Percentiles rank a stretch among this genome's conserved stretches.
These are phyloP conservation scores for Suncus etruscus DNA, from an alignment of 2,113 vertebrate genomes.

Conservation along the genomic window DNA sequence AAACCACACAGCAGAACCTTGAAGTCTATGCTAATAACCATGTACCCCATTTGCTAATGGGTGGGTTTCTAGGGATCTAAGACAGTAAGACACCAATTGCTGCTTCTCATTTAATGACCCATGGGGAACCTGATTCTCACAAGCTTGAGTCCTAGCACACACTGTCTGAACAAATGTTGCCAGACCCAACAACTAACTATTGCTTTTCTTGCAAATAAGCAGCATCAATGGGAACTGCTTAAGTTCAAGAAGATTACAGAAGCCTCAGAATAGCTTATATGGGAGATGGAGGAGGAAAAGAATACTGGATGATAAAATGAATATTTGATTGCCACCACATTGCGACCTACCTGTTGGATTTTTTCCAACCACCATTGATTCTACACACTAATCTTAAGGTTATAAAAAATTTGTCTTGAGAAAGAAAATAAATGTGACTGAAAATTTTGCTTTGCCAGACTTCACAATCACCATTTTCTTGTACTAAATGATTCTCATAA, in stretches of 20 bases:
- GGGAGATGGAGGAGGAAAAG: too few relatives aligned
- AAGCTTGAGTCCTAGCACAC: too few relatives aligned
- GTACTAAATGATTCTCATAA: background rate
- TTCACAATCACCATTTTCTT: background rate
- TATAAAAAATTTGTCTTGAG: background rate
- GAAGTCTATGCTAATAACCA: background rate
- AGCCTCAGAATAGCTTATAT: background rate
- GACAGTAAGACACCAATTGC: too few relatives aligned
- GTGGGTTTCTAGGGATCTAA: background rate
- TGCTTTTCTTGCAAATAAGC: too few relatives aligned
- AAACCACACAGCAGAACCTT: background rate
- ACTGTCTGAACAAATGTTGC: too few relatives aligned
- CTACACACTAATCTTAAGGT: background rate
- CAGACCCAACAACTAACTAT: too few relatives aligned
- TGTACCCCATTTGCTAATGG: background rate
- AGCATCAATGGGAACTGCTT: background rate
- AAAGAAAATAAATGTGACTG: background rate
- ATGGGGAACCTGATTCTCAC: too few relatives aligned
- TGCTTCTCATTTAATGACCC: too few relatives aligned
- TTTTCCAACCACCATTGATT: background rate
- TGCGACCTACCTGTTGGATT: background rate
- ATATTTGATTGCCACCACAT: background rate
- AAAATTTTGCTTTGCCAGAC: background rate
- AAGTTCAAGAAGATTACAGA: background rate
- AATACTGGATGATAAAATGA: background rate